Evolutionary conservation across 2,797 vertebrate genomes (phyloP).

Genomic region (Hoplostethus atlanticus): DNA sequence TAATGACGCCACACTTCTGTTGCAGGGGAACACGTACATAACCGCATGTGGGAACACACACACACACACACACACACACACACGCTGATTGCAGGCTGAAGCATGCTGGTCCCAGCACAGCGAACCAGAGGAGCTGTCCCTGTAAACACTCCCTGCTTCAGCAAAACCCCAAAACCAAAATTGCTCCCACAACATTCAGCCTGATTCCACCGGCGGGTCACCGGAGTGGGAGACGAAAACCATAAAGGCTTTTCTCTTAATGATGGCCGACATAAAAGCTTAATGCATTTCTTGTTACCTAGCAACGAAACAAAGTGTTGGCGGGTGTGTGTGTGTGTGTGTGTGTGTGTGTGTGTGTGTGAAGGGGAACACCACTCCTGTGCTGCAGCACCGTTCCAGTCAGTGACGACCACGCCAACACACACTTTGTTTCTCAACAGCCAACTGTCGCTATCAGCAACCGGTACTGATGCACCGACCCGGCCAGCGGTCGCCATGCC

Average conservation of each 20-base stretch:
- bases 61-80: not conserved
- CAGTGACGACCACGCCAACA: too few relatives aligned
- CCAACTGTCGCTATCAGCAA: too few relatives aligned
- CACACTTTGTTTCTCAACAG: too few relatives aligned
- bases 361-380: not conserved
- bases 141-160: constrained; percentile 47
- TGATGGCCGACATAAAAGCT: constrained; percentile 41
- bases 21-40: constrained; percentile 60
- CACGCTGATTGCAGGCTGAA: constrained; percentile 45
- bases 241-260: constrained; percentile 57
- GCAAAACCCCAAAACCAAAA: constrained; percentile 63
- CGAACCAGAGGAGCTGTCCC: constrained; percentile 28
- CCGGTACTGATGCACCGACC: too few relatives aligned
- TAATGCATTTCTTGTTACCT: constrained; percentile 41
- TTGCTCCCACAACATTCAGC: constrained; percentile 61
- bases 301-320: constrained; percentile 33
- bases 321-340: constrained; percentile 19
- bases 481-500: too few relatives aligned
- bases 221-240: constrained; percentile 66
- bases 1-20: constrained; percentile 70
- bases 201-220: constrained; percentile 63
- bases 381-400: too few relatives aligned
- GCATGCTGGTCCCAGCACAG: constrained; percentile 3
- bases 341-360: constrained; percentile 17
- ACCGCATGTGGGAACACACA: constrained; percentile 26